Evolutionary conservation across 2,888 invertebrate genomes (phyloP).

Genomic region (Thyatira batis): DNA sequence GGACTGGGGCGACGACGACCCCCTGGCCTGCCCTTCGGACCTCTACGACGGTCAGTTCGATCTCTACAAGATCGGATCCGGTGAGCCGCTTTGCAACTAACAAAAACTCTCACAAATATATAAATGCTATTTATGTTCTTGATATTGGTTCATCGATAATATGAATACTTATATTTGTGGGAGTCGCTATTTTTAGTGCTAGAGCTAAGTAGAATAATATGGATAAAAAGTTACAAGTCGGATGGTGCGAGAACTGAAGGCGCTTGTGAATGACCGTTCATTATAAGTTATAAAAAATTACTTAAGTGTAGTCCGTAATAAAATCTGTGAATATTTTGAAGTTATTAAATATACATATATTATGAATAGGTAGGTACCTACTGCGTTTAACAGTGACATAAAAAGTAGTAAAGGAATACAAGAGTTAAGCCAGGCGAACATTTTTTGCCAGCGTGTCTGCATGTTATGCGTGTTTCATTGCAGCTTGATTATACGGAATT

Average conservation of each 20-base stretch:
- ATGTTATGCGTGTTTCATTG: too few relatives aligned
- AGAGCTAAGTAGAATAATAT: background rate
- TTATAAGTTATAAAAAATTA: too few relatives aligned
- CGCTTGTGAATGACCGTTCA: background rate
- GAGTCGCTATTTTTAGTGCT: slow-evolving; percentile 9
- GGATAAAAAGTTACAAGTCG: background rate
- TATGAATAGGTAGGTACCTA: too few relatives aligned
- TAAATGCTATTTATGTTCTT: slow-evolving; percentile 4
- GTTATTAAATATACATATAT: too few relatives aligned
- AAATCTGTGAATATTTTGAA: too few relatives aligned
- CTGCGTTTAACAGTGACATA: too few relatives aligned
- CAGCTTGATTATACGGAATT: too few relatives aligned
- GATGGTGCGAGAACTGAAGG: background rate
- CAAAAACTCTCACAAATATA: slow-evolving; percentile 41
- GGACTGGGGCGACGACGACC: slow-evolving; percentile 90
- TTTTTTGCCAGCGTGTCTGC: too few relatives aligned
- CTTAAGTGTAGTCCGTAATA: too few relatives aligned
- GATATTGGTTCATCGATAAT: background rate
- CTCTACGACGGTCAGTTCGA: slow-evolving; percentile 93
- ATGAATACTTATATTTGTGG: slow-evolving; percentile 16
- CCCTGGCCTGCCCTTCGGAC: slow-evolving; percentile 91
- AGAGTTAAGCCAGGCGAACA: too few relatives aligned
- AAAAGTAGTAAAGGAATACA: too few relatives aligned
- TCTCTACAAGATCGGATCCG: slow-evolving; percentile 90
- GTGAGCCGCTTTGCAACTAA: slow-evolving; percentile 82